Evolutionary conservation across 2,888 invertebrate species (phyloP).

Genomic region (Rhamphomyia laevipes): DNA sequence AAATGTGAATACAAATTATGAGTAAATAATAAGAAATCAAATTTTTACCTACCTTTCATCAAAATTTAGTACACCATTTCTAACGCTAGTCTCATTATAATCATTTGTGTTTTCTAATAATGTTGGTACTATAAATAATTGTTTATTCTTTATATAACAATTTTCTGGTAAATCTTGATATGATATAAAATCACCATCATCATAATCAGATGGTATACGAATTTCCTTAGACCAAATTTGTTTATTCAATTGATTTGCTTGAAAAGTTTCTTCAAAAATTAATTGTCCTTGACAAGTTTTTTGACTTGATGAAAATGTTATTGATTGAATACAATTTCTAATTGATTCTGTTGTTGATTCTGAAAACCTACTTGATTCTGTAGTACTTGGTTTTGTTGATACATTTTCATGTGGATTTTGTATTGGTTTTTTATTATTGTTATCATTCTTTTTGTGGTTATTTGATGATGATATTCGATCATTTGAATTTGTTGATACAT

Average conservation of each 20-base stretch:
- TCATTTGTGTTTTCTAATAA: constrained; percentile 13
- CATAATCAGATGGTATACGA: constrained; percentile 40
- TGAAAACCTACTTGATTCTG: too few relatives aligned
- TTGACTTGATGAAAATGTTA: not conserved
- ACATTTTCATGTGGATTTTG: too few relatives aligned
- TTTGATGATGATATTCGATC: too few relatives aligned
- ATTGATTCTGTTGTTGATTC: too few relatives aligned
- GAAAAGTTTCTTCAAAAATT: not conserved
- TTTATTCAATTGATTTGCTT: constrained; percentile 25
- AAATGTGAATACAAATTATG: too few relatives aligned
- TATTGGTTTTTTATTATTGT: too few relatives aligned
- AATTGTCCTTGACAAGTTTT: not conserved
- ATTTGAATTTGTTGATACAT: too few relatives aligned
- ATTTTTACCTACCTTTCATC: constrained; percentile 21
- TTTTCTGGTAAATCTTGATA: constrained; percentile 31
- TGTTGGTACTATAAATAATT: constrained; percentile 29
- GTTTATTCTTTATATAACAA: constrained; percentile 21
- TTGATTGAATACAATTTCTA: not conserved
- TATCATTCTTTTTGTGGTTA: too few relatives aligned
- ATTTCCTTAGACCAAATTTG: constrained; percentile 46
- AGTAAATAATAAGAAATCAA: too few relatives aligned
- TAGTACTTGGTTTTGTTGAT: too few relatives aligned
- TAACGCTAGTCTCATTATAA: constrained; percentile 16
- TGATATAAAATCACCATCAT: constrained; percentile 38
- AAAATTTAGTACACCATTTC: constrained; percentile 23